Base-by-base conservation (phyloP, 30 jellyfish, hydroid and myxozoan genomes). In the Rhopilema esculentum region DNA sequence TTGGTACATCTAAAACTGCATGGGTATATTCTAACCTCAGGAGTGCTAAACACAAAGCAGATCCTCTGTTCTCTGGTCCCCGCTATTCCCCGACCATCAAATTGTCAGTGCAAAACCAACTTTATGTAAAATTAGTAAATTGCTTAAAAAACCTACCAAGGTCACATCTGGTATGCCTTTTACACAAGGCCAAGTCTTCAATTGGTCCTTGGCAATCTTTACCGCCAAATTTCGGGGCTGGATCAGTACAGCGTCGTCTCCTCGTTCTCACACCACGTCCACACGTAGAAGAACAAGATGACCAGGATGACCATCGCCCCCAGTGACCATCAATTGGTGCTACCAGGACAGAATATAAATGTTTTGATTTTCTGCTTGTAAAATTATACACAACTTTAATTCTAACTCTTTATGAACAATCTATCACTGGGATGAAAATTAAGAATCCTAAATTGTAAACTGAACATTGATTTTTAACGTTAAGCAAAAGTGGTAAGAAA, bases 311-410 rank as follows among this genome's bases (percentile, higher is more conserved):
- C 97, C 97, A 90, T 73, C 93, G 57, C 18, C 89, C 91, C 97
- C 97, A 90, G 65, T 90, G 97, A 1, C 97, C 97, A 67, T 90
- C 85, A 22, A 90, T 87, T 1, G 97, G 90, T 16, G 93, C 97
- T 90, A 63, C 17, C n/a, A 53, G 62, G 29, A 52, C 18, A 61
- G 76, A 16, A 69, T 8, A 25, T 16, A 69, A 0, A 19, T 8
- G 8, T 1, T 69, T 6, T 18, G 15, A 12, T 6, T 40, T 40
- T 40, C 12, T 12, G 57, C 9, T 40, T 12, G 12, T 40, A 12
- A 40, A 40, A 40, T 6, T 40, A n/a, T n/a, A n/a, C n/a, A n/a
- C n/a, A n/a, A n/a, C n/a, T n/a, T n/a, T n/a, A n/a, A n/a, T n/a
- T n/a, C n/a, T n/a, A n/a, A n/a, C n/a, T n/a, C n/a, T n/a, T n/a